Evolutionary conservation across 30 jellyfish, hydroid and myxozoan genomes (phyloP).

Genomic region (Clytia hemisphaerica): DNA sequence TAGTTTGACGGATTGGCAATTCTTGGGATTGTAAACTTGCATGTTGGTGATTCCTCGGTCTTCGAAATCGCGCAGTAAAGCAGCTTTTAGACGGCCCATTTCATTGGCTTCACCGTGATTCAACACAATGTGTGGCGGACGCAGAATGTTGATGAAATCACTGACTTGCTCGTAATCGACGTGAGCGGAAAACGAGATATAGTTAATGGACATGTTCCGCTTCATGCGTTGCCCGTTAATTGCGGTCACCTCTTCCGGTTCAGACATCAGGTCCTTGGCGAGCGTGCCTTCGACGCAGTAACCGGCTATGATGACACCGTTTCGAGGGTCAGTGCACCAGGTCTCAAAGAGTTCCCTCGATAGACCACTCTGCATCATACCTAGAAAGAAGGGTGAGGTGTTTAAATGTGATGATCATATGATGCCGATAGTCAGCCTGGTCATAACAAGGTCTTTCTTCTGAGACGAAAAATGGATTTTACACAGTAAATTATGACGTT

Average conservation of each 20-base stretch:
- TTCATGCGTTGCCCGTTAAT: constrained; percentile 89
- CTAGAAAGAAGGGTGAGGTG: not conserved
- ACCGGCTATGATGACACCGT: constrained; percentile 99
- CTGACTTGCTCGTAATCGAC: constrained; percentile 95
- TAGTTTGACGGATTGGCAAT: constrained; percentile 91
- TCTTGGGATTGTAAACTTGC: constrained; percentile 95
- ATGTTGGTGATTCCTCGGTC: constrained; percentile 90
- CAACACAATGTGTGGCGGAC: constrained; percentile 95
- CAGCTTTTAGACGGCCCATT: constrained; percentile 96
- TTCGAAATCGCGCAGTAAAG: constrained; percentile 86
- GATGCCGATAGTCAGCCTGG: no score
- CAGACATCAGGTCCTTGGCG: constrained; percentile 97
- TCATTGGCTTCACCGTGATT: constrained; percentile 98
- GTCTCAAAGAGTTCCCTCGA: constrained; percentile 97
- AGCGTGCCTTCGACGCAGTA: constrained; percentile 98
- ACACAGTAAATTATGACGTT: no score
- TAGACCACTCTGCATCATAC: constrained; percentile 87
- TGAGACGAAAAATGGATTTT: no score
- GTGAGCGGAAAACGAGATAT: constrained; percentile 99
- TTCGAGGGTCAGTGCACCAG: constrained; percentile 97
- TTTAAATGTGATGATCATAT: no score
- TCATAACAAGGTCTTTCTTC: no score
- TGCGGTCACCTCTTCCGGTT: constrained; percentile 97
- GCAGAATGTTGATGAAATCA: constrained; percentile 80
- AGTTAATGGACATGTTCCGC: constrained; percentile 71